Evolutionary conservation across 2,797 vertebrate species (phyloP), one percentile per base, ranked within the genome.

Genomic region (Siniperca undulata): DNA sequence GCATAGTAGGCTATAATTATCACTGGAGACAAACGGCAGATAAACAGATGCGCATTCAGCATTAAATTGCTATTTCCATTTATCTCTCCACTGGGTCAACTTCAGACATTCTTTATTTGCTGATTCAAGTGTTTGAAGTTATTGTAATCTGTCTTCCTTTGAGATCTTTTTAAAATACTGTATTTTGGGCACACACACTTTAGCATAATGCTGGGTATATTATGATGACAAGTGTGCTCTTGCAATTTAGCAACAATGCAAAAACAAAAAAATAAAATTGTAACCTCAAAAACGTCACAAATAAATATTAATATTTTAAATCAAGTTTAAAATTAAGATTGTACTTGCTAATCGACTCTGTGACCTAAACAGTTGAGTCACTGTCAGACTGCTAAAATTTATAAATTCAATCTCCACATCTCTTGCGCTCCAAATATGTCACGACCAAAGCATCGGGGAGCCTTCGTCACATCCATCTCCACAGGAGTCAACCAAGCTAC

Each of bases 351-450:
- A 62, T 19, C 3, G 3, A 42, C 55, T 70, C 36, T 40, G 17
- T 65, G 69, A 80, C 62, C 56, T 73, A 5, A 75, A 58, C 70
- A 71, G 52, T 70, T 52, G 27, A 79, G 61, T 91, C 52, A 42
- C 71, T 77, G 70, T 71, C 74, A 69, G 64, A 61, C 71, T 70
- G 77, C 44, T 55, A 19, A 78, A 77, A 66, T 77, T 0, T 69
- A 79, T 38, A 72, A 86, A 86, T 69, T 79, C 64, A 64, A 74
- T 91, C 69, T 90, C 64, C 70, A 73, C 89, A 70, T 90, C 81
- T 87, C 74, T 75, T 80, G 80, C 68, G 93, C 67, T 92, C 93
- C 84, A 94, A 91, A 95, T 94, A 91, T 94, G 92, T 93, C 93
- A 93, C 73, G 24, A 86, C 80, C 82, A 73, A 90, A 89, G 79